Percentiles rank a stretch among this genome's conserved stretches.
Conservation (phyloP, 2,797 vertebrate genomes). For the Huso huso region DNA sequence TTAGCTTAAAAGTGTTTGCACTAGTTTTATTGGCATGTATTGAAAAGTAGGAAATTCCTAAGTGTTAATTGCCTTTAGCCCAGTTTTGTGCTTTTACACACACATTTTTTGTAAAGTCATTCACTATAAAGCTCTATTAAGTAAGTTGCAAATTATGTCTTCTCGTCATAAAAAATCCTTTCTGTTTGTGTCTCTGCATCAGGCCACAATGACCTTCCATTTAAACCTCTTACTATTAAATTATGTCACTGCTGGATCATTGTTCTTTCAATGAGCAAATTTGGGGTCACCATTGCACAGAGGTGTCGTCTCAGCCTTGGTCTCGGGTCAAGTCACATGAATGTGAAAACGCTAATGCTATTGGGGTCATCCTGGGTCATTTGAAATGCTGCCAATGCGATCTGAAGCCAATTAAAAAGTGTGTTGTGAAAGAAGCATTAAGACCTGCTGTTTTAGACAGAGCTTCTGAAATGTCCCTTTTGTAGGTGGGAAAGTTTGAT, state of each 20-base stretch:
- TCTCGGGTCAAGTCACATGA: neutral
- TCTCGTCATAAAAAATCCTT: no score
- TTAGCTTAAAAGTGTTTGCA: neutral
- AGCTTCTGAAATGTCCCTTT: neutral
- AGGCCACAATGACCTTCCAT: no score
- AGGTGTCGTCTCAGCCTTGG: neutral
- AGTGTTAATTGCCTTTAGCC: neutral
- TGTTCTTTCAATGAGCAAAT: no score
- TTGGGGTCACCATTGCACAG: no score
- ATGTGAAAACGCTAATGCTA: neutral
- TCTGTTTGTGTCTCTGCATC: no score
- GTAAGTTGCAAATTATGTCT: no score
- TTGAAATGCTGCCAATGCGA: constrained; percentile 2
- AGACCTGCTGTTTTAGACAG: neutral
- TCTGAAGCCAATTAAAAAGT: neutral
- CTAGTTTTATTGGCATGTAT: neutral
- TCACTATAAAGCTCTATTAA: no score
- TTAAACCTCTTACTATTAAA: no score
- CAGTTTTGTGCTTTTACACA: no score
- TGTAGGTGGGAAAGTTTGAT: neutral
- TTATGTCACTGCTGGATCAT: no score
- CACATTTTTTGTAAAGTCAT: no score
- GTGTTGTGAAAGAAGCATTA: constrained; percentile 4
- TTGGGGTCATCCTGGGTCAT: neutral
- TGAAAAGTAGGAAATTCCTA: neutral